These are phyloP conservation scores for Holacanthus passer DNA, from an alignment of 2,113 vertebrate genomes.

Conservation along the genomic window DNA sequence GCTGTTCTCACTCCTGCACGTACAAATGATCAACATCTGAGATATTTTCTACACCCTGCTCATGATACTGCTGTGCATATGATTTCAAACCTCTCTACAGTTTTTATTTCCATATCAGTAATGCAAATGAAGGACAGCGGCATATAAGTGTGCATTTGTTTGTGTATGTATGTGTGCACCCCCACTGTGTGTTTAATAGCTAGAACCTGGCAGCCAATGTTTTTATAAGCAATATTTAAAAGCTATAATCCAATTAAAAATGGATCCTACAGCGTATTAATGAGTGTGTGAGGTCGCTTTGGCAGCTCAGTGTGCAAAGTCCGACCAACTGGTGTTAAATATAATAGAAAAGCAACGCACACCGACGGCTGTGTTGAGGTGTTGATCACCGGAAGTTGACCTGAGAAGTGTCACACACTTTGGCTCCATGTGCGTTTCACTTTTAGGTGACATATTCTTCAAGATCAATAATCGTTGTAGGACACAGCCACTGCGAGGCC, in stretches of 20 bases:
- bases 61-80: not conserved
- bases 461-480: too few relatives aligned
- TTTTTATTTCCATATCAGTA: not conserved
- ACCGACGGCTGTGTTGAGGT: too few relatives aligned
- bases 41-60: not conserved
- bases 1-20: not conserved
- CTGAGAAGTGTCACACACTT: too few relatives aligned
- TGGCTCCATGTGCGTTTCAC: too few relatives aligned
- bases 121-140: not conserved
- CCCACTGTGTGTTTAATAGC: not conserved
- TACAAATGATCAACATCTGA: not conserved
- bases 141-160: not conserved
- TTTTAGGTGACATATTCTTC: too few relatives aligned
- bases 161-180: not conserved
- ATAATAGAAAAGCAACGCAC: too few relatives aligned
- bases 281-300: not conserved
- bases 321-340: not conserved
- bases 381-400: too few relatives aligned
- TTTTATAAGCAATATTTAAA: not conserved
- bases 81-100: not conserved
- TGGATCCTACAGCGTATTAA: not conserved
- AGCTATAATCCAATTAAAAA: slow-evolving; percentile 3
- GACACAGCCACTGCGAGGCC: too few relatives aligned
- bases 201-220: not conserved
- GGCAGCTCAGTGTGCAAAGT: not conserved